A percentile compares a stretch with the other conserved stretches of the same genome.
These are phyloP conservation scores for Hylomyscus alleni DNA, from an alignment of 2,797 vertebrate species.

Conservation along the genomic window DNA sequence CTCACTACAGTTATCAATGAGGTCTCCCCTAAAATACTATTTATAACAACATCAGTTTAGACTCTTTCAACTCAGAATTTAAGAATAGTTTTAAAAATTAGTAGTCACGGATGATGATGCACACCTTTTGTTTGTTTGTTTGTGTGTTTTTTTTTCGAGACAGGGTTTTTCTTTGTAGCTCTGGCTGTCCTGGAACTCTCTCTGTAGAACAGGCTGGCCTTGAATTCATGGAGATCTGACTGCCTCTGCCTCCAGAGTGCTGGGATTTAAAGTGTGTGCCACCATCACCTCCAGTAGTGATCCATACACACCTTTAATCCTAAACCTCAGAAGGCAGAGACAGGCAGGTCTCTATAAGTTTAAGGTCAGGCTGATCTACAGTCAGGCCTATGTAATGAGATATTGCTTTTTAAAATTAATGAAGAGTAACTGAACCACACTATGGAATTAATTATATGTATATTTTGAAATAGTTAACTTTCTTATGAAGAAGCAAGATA, in stretches of 20 bases:
- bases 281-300: no score
- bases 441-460: neutral
- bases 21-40: constrained; percentile 20
- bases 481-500: constrained; percentile 5
- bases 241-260: no score
- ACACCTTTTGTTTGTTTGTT: neutral
- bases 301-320: no score
- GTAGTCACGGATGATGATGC: neutral
- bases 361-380: neutral
- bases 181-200: no score
- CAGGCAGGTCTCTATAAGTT: no score
- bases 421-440: neutral
- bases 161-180: no score
- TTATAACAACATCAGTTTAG: constrained; percentile 22
- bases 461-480: constrained; percentile 11
- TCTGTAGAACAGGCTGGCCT: no score
- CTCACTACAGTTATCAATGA: constrained; percentile 30
- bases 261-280: no score
- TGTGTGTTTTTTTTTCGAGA: rapidly evolving
- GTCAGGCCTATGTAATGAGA: neutral
- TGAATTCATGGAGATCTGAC: no score
- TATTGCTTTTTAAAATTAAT: neutral
- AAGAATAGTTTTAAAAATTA: constrained; percentile 27
- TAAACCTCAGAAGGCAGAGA: no score
- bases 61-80: constrained; percentile 59